Base-by-base conservation (phyloP, 2,797 vertebrate genomes). In the Echiichthys vipera region DNA sequence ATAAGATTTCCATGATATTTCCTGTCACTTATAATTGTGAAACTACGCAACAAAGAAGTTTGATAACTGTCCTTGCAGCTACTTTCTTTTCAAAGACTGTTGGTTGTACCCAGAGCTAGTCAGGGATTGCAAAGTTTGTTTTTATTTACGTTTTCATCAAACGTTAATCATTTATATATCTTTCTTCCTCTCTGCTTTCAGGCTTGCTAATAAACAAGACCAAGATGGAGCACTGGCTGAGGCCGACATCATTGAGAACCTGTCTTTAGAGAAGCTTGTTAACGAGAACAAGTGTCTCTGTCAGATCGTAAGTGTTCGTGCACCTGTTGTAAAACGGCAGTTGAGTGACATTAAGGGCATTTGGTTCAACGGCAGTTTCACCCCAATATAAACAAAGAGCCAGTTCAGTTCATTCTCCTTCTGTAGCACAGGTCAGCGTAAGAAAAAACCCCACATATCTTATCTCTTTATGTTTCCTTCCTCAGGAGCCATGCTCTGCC, bases 181-280 rank as follows among this genome's bases (percentile, higher is more conserved):
- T 18, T 40, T 66, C 20, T 45, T 37, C 22, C 5, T 78, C 14
- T 67, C n/a, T 65, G 30, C 36, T 68, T 69, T 77, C 74, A 99
- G 97, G 54, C 92, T 99, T 63, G 97, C 97, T 74, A 99, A 99
- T 90, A 99, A 99, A 84, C 97, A 98, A 80, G 97, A 98, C 88
- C 95, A 91, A 83, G 96, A 97, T 81, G 97, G 96, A 49, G 96
- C 97, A 13, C 90, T 98, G 88, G 94, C 95, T 40, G 97, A 98
- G 91, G 97, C 96, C 1, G 97, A 98, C 91, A 94, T 99, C 77
- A 98, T 98, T 0, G 97, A 99, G 76, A 96, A 90, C 87, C 95
- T 99, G 20, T 97, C 96, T 22, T 81, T 99, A 54, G 97, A 98
- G 91, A 97, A 96, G 85, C 92, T 98, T 37, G 98, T 98, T 65